phyloP scores from a whole-genome alignment of 2,113 vertebrate species.

The Loxodonta africana region DNA sequence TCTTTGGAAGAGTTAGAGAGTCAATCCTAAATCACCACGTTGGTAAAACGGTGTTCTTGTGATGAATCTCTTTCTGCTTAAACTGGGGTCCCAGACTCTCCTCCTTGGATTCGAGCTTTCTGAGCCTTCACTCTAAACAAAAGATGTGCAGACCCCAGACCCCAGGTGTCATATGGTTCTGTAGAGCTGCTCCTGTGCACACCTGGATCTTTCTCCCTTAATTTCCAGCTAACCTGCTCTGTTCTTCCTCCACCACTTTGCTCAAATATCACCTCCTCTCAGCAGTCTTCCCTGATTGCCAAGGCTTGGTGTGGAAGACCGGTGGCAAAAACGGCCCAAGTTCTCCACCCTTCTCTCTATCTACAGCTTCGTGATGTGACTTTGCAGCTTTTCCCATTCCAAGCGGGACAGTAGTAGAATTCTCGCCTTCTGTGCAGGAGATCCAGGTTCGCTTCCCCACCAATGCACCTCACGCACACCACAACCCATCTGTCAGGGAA shows the following conservation, averaged over 20 bases:
- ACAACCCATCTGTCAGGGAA: no score
- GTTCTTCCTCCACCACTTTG: no score
- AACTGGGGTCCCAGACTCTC: accelerated
- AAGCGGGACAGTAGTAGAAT: no score
- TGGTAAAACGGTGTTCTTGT: accelerated
- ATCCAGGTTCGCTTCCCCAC: no score
- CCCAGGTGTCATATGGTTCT: not conserved
- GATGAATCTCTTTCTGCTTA: no score
- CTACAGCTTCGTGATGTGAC: accelerated
- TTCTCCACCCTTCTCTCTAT: not conserved
- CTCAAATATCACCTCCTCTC: not conserved
- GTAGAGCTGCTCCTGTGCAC: accelerated
- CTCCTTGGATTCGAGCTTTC: accelerated
- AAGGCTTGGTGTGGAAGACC: accelerated
- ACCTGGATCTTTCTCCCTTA: not conserved
- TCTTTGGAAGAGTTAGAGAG: not conserved
- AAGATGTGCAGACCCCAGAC: not conserved
- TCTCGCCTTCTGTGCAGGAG: no score
- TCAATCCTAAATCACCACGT: accelerated
- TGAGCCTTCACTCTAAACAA: not conserved
- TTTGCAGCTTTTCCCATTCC: no score
- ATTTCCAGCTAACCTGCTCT: not conserved
- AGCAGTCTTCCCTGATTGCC: accelerated
- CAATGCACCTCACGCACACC: no score
- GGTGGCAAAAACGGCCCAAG: not conserved